A percentile compares a stretch with the other conserved stretches of the same genome.
These are phyloP conservation scores for Phylloscopus trochiloides DNA, from an alignment of 2,113 vertebrate species.

Conservation along the genomic window DNA sequence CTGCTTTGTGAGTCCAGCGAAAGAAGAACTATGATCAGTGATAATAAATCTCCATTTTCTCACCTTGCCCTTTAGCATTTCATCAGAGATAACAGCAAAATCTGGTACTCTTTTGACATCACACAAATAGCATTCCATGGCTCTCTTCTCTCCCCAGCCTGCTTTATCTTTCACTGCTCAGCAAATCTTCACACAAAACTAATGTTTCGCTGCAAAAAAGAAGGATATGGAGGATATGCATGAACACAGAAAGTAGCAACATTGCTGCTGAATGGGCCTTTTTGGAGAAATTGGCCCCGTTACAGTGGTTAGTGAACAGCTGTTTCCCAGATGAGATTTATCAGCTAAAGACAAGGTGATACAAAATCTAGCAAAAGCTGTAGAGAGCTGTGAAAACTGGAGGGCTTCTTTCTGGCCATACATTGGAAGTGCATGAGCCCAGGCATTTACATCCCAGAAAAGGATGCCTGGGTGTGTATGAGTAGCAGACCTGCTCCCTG, in stretches of 20 bases:
- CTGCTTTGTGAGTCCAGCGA: background rate
- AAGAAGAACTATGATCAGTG: background rate
- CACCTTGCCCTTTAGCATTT: constrained; percentile 13
- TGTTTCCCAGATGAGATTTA: background rate
- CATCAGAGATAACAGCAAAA: background rate
- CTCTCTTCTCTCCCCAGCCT: background rate
- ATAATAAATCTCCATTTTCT: background rate
- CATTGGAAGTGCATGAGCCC: background rate
- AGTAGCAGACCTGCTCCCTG: background rate
- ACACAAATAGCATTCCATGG: background rate
- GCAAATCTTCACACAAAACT: background rate
- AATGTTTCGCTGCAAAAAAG: background rate
- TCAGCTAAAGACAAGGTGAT: background rate
- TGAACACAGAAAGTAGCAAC: background rate
- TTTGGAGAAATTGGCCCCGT: background rate
- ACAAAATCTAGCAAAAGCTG: background rate
- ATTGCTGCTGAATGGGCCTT: background rate
- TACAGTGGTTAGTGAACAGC: background rate
- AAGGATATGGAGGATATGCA: background rate
- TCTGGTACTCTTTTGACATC: background rate
- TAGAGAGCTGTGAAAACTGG: background rate
- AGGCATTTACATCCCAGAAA: background rate
- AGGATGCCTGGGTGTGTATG: background rate
- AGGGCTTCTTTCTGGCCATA: background rate
- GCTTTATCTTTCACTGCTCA: background rate